phyloP scores from a whole-genome alignment of 2,797 vertebrate species.

The Molossus alvarezi region DNA sequence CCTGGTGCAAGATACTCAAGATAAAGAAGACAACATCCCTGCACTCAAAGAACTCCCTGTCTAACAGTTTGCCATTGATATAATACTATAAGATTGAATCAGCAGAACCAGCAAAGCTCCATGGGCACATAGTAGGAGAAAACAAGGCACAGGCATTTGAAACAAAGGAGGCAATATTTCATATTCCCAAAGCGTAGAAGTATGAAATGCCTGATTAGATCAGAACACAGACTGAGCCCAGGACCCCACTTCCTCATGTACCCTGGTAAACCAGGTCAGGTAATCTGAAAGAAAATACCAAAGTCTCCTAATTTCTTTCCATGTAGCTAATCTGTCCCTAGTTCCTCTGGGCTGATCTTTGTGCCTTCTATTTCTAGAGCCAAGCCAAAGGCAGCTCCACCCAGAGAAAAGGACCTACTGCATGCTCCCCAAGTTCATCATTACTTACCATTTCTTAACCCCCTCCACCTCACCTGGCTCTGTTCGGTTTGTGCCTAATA shows the following conservation, averaged over 20 bases:
- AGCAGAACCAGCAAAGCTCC: background rate
- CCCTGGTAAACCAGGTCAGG: background rate
- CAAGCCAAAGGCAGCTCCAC: background rate
- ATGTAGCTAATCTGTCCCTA: background rate
- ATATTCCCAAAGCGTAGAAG: background rate
- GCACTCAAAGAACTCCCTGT: background rate
- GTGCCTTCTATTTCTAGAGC: background rate
- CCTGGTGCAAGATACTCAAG: background rate
- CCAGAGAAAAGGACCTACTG: background rate
- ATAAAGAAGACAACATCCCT: background rate
- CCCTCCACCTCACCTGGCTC: background rate
- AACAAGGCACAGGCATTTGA: background rate
- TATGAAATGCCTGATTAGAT: background rate
- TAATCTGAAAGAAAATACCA: background rate
- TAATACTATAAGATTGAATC: background rate
- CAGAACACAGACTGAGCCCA: background rate
- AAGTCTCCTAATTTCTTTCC: background rate
- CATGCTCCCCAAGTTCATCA: background rate
- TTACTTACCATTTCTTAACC: background rate
- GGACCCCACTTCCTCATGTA: background rate
- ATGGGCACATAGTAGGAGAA: background rate
- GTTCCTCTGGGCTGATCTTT: constrained; percentile 5
- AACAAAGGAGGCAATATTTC: background rate
- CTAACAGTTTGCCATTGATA: background rate
- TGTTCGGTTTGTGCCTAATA: background rate